A percentile compares a stretch with the other conserved stretches of the same genome.
Evolutionary conservation across 2,797 vertebrate species (phyloP).

Genomic region (Hypotaenidia okinawae): DNA sequence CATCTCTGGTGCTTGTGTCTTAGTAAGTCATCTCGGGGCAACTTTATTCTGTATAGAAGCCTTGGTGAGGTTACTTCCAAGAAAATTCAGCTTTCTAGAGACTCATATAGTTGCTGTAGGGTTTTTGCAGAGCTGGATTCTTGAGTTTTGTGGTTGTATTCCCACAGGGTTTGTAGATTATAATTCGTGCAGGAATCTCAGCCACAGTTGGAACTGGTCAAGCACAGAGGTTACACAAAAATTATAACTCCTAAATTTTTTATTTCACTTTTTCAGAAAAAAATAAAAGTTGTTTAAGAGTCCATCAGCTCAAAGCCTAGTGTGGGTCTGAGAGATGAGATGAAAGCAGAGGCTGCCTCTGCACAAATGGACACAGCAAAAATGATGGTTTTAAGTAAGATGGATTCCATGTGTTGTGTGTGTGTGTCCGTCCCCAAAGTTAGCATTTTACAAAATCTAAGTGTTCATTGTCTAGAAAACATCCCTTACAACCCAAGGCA

Average conservation of each 20-base stretch:
- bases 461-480: not conserved
- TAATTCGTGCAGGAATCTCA: not conserved
- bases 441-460: not conserved
- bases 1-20: not conserved
- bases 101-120: not conserved
- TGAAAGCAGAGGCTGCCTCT: not conserved
- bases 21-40: not conserved
- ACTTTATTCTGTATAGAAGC: not conserved
- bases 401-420: not conserved
- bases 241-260: not conserved
- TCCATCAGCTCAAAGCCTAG: not conserved
- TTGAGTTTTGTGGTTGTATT: not conserved
- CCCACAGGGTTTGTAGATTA: rapidly evolving
- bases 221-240: not conserved
- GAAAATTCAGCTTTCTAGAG: not conserved
- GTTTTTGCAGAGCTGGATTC: not conserved
- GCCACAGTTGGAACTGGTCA: not conserved
- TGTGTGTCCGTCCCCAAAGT: too few species aligned
- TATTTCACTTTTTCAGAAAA: not conserved
- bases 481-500: not conserved
- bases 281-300: not conserved
- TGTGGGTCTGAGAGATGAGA: not conserved
- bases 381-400: not conserved
- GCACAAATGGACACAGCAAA: not conserved
- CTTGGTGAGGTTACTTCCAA: not conserved